A percentile compares a stretch with the other conserved stretches of the same genome.
Evolutionary conservation across 2,113 vertebrate species (phyloP).

Genomic region (Puffinus mauretanicus): DNA sequence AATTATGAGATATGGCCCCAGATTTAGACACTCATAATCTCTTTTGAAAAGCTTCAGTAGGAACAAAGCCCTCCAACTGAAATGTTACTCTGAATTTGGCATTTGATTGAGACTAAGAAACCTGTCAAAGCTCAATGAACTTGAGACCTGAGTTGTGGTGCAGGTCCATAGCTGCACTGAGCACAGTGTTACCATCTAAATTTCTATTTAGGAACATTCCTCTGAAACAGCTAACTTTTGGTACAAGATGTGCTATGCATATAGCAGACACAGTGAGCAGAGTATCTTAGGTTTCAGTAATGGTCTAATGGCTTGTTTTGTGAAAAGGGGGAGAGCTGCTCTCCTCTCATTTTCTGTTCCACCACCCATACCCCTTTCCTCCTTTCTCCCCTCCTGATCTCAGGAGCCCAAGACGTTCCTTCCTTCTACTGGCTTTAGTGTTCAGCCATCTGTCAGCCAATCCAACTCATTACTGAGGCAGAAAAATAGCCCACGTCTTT

Average conservation of each 20-base stretch:
- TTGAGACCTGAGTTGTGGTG: neutral
- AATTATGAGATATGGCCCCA: neutral
- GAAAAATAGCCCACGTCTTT: neutral
- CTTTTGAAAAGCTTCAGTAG: neutral
- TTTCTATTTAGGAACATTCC: neutral
- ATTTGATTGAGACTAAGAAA: neutral
- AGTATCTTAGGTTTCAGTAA: neutral
- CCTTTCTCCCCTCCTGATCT: neutral
- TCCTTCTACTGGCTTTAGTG: neutral
- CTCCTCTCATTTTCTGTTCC: neutral
- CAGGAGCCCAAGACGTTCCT: neutral
- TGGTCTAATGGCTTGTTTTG: neutral
- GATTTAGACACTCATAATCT: neutral
- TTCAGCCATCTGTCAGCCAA: neutral
- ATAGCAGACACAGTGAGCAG: neutral
- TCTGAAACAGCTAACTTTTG: neutral
- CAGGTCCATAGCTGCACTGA: neutral
- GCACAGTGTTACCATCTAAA: neutral
- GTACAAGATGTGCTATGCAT: neutral
- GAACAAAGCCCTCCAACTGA: neutral
- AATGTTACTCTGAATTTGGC: neutral
- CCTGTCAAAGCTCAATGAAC: neutral
- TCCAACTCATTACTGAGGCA: neutral
- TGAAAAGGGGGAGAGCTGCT: neutral
- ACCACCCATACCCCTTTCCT: neutral